Conservation (phyloP, 2,113 vertebrate species). For the Muscicapa adusta region DNA sequence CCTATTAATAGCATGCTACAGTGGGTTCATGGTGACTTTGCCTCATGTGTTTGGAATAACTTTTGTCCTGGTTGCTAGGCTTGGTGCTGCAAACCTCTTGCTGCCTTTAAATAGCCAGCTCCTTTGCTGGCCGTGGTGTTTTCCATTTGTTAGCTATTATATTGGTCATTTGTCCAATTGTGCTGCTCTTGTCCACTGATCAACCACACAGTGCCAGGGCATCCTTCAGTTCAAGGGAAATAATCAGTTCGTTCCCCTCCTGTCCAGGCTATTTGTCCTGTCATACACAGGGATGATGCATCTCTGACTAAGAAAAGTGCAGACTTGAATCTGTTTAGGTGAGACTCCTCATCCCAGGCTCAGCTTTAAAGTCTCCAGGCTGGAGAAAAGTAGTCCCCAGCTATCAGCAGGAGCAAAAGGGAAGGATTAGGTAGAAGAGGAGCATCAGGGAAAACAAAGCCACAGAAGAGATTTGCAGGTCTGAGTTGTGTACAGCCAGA, state of each 20-base stretch:
- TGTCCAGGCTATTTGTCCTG: neutral
- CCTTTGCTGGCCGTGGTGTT: neutral
- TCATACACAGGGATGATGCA: neutral
- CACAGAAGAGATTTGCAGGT: neutral
- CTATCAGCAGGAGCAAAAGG: neutral
- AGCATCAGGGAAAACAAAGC: neutral
- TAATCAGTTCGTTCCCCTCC: neutral
- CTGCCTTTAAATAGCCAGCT: neutral
- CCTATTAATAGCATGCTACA: conserved; percentile 37
- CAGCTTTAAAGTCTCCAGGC: neutral
- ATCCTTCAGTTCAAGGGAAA: neutral
- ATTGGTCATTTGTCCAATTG: neutral
- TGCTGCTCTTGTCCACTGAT: neutral
- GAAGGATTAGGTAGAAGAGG: neutral
- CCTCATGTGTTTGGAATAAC: neutral
- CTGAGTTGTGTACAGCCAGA: neutral
- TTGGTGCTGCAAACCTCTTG: neutral
- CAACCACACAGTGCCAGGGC: neutral
- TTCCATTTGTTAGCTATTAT: neutral
- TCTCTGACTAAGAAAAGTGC: neutral
- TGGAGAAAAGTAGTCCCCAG: neutral
- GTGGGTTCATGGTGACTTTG: neutral
- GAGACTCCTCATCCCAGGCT: neutral
- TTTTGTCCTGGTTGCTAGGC: conserved; percentile 14
- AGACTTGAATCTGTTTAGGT: neutral